Base-by-base conservation (phyloP, 2,888 invertebrate species). In the Chromoteleia sp. region DNA sequence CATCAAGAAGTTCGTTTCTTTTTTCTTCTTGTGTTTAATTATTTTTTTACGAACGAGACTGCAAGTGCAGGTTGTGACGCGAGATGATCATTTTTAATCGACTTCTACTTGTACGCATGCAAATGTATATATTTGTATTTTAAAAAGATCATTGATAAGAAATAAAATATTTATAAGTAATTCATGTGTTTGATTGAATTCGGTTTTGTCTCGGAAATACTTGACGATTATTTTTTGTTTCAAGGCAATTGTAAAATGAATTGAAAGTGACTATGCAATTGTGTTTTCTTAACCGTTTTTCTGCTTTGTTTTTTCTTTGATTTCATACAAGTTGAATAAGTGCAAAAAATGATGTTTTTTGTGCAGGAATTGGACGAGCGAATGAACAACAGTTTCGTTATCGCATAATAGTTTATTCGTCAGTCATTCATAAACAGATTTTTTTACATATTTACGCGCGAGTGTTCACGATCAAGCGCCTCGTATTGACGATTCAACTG, bases 381-480 rank as follows among this genome's bases (percentile, higher is more conserved):
- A 50, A 58, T 41, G 15, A 76, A 65, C 63, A 76, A 63, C 54
- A 54, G n/a, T 33, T 71, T 52, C 10, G 36, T 85, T 85, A 85
- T 86, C 83, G 84, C 82, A 85, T 87, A 86, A 87, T 85, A 84
- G 78, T 83, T 83, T 83, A 83, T 82, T 89, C 86, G 84, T 84
- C 88, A 88, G 87, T 89, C 86, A 86, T 85, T 87, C 85, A 76
- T 86, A 88, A 89, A 88, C 87, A 89, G 79, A 86, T 86, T 85
- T 82, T 84, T 87, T 85, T 87, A 88, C 86, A 88, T 86, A 82
- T 83, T 86, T 85, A 81, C 83, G 83, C 76, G 82, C 74, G 78
- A 83, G 83, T 56, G 17, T 70, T 81, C 76, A 65, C 54, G 33
- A 67, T 81, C 52, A 41, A 48, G 65, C 54, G 65, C 80, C 78